These are phyloP conservation scores for Acanthochromis polyacanthus DNA, from an alignment of 2,113 vertebrate species.

Conservation along the genomic window DNA sequence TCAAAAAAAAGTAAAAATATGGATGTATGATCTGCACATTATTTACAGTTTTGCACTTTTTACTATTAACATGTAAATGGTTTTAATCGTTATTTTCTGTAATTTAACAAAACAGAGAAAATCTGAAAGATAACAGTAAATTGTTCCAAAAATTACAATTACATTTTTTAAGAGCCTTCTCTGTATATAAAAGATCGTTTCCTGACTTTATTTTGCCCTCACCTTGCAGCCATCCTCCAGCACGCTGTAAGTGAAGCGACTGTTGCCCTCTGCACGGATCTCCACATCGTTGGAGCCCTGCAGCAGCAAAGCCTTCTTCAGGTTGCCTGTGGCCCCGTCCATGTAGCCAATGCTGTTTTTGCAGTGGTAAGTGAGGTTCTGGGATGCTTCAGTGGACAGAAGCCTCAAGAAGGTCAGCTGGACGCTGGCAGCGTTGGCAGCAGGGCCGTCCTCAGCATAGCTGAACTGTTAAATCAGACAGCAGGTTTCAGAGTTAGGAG, in stretches of 20 bases:
- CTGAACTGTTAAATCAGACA: constrained; percentile 87
- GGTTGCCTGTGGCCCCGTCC: constrained; percentile 91
- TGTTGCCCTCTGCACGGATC: constrained; percentile 97
- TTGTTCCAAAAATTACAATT: too few species aligned
- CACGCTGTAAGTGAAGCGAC: constrained; percentile 95
- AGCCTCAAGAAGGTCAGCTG: constrained; percentile 98
- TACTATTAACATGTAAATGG: too few species aligned
- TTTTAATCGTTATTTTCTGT: too few species aligned
- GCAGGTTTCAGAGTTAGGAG: background rate
- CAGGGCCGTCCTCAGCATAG: constrained; percentile 91
- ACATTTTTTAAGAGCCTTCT: too few species aligned
- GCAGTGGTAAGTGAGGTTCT: constrained; percentile 99
- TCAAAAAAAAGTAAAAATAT: too few species aligned
- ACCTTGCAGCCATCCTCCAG: constrained; percentile 98
- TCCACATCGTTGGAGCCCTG: constrained; percentile 98
- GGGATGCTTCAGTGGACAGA: constrained; percentile 93
- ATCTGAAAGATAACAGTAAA: too few species aligned
- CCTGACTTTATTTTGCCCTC: constrained; percentile 46
- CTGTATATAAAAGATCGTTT: background rate
- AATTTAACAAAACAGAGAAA: too few species aligned
- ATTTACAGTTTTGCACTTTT: too few species aligned
- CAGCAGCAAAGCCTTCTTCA: constrained; percentile 95
- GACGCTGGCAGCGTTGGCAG: constrained; percentile 88
- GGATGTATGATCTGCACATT: too few species aligned
- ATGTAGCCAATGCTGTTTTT: constrained; percentile 98